Evolutionary conservation across 2,113 vertebrate genomes (phyloP).

Genomic region (Melospiza melodia): DNA sequence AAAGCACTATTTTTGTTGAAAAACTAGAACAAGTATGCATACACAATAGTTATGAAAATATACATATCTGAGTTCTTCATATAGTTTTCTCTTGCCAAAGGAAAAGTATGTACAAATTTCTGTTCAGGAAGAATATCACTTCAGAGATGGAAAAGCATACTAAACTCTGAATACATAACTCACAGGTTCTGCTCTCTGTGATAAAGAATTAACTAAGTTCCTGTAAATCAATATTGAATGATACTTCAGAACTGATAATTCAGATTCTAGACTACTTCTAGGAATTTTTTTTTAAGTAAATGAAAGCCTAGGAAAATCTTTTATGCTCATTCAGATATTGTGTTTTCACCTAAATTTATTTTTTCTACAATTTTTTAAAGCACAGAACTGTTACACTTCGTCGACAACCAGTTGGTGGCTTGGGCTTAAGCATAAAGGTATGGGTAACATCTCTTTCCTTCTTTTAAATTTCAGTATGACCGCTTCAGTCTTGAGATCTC

Average conservation of each 20-base stretch:
- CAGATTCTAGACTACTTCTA: not conserved
- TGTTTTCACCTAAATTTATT: slow-evolving; percentile 73
- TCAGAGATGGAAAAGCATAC: not conserved
- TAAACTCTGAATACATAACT: not conserved
- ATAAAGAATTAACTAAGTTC: not conserved
- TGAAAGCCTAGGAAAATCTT: not conserved
- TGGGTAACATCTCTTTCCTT: not conserved
- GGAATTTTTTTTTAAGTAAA: not conserved
- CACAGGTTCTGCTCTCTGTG: not conserved
- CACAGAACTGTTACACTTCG: slow-evolving; percentile 94
- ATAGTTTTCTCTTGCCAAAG: not conserved
- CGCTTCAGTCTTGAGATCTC: not conserved
- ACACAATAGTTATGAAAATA: not conserved
- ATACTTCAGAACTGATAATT: not conserved
- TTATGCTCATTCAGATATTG: not conserved
- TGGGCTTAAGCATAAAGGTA: slow-evolving; percentile 98
- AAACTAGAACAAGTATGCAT: not conserved
- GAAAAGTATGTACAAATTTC: not conserved
- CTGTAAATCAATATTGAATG: not conserved
- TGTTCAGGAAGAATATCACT: not conserved
- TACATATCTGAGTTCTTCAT: not conserved
- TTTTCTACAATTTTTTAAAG: slow-evolving; percentile 90
- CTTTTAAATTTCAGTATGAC: not conserved
- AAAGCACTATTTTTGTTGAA: not conserved
- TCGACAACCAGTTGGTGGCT: slow-evolving; percentile 88